Percentiles rank a stretch among this genome's conserved stretches.
Conservation (phyloP, 2,113 vertebrate genomes). For the Dipodomys stephensi region DNA sequence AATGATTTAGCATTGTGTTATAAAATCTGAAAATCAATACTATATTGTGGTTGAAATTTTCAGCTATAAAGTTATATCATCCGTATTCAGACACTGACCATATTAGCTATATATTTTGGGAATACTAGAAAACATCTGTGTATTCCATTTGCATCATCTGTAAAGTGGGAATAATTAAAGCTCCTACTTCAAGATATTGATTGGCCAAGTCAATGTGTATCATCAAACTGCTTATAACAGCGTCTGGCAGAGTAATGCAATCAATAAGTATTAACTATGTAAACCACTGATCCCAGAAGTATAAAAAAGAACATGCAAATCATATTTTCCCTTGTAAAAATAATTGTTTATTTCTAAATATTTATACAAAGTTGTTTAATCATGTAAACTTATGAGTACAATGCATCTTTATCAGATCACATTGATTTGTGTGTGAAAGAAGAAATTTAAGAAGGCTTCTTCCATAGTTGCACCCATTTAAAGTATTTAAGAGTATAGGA, state of each 20-base stretch:
- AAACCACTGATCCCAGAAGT: neutral
- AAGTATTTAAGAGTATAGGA: neutral
- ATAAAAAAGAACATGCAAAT: neutral
- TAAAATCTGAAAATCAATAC: conserved; percentile 11
- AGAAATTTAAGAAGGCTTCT: neutral
- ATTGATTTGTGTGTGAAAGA: neutral
- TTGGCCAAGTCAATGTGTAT: conserved; percentile 29
- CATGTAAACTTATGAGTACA: no score
- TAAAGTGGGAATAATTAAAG: conserved; percentile 31
- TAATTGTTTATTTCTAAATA: no score
- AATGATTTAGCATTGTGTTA: neutral
- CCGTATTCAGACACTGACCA: neutral
- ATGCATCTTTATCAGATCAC: neutral
- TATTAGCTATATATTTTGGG: neutral
- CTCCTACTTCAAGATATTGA: neutral
- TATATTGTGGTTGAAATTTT: neutral
- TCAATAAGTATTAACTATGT: conserved; percentile 5
- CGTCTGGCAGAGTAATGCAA: neutral
- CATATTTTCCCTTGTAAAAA: no score
- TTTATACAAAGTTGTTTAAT: no score
- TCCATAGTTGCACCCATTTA: neutral
- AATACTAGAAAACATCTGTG: neutral
- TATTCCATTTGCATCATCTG: neutral
- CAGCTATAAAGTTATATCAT: neutral
- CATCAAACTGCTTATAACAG: neutral